A percentile compares a stretch with the other conserved stretches of the same genome.
Evolutionary conservation across 1,140 invertebrate genomes (phyloP).

Genomic region (Platyura marginata): DNA sequence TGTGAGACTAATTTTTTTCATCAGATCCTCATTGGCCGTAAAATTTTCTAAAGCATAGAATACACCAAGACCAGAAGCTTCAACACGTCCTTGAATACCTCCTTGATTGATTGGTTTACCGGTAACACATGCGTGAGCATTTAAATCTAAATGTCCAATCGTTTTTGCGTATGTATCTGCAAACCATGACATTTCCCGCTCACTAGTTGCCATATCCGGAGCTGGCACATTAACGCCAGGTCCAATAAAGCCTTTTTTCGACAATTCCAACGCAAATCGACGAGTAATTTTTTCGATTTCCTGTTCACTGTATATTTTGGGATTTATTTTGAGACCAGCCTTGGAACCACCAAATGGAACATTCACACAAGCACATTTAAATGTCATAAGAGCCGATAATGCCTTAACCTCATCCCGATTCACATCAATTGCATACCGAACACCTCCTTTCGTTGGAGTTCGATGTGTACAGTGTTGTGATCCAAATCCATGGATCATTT

Average conservation of each 20-base stretch:
- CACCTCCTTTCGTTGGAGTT: conserved; percentile 41
- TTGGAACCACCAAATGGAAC: conserved; percentile 95
- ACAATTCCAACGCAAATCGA: conserved; percentile 88
- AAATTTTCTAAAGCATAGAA: conserved; percentile 98
- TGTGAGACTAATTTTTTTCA: conserved; percentile 86
- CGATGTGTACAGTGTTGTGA: neutral
- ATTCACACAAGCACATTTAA: conserved; percentile 85
- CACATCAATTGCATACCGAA: conserved; percentile 90
- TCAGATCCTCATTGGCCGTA: conserved; percentile 90
- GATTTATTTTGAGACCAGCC: conserved; percentile 95
- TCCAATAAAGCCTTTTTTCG: conserved; percentile 98
- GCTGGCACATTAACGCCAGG: conserved; percentile 95
- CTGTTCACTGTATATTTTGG: conserved; percentile 82
- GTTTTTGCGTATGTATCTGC: conserved; percentile 98
- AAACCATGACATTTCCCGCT: conserved; percentile 99
- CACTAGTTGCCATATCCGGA: conserved; percentile 95
- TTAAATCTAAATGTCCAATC: conserved; percentile 86
- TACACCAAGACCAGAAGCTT: conserved; percentile 92
- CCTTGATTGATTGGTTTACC: conserved; percentile 92
- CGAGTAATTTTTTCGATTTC: conserved; percentile 98
- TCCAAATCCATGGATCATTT: neutral
- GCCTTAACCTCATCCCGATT: conserved; percentile 87
- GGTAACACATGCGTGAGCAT: conserved; percentile 94
- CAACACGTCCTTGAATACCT: conserved; percentile 91
- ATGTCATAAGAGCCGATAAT: conserved; percentile 97